A percentile compares a stretch with the other conserved stretches of the same genome.
Evolutionary conservation across 2,113 vertebrate species (phyloP).

Genomic region (Indri indri): DNA sequence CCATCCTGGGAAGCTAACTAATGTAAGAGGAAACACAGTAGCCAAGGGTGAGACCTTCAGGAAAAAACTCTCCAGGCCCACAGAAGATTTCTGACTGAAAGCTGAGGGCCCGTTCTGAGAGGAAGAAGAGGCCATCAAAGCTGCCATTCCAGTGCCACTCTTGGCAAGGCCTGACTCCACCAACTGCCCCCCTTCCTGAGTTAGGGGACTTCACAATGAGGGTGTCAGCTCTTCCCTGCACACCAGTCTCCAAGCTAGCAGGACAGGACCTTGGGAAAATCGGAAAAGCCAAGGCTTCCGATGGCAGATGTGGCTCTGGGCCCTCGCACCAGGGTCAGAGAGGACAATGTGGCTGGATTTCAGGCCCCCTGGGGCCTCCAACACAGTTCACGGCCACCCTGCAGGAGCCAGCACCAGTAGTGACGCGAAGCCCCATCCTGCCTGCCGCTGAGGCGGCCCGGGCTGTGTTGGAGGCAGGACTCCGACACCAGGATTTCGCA

Average conservation of each 20-base stretch:
- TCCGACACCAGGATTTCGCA: neutral
- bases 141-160: too few relatives aligned
- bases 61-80: neutral
- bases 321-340: neutral
- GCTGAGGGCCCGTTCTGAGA: neutral
- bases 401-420: neutral
- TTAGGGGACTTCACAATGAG: neutral
- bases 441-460: too few relatives aligned
- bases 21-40: conserved; percentile 32
- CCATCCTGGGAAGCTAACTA: conserved; percentile 18
- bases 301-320: neutral
- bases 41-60: neutral
- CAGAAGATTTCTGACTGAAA: neutral
- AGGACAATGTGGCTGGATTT: neutral
- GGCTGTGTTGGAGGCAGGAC: neutral
- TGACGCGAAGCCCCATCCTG: neutral
- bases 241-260: neutral
- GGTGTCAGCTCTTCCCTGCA: neutral
- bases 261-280: neutral
- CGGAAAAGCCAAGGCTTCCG: neutral
- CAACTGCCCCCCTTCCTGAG: neutral
- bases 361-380: neutral
- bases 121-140: neutral
- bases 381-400: neutral
- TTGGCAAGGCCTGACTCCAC: neutral